Conservation (phyloP, 2,888 invertebrate species). For the Crematogaster levior region DNA sequence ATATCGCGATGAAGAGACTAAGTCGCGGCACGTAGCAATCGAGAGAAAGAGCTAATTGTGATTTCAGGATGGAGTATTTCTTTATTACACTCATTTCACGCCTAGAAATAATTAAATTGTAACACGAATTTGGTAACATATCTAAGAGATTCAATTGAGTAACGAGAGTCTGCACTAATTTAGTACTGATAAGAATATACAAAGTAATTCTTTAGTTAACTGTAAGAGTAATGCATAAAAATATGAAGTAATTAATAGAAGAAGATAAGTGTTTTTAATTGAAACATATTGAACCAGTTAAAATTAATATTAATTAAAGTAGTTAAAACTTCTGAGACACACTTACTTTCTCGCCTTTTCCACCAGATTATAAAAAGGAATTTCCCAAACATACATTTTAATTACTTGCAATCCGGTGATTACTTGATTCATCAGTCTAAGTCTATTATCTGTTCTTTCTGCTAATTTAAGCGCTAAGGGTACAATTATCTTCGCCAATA, state of each 20-base stretch:
- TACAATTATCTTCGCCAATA: constrained; percentile 76
- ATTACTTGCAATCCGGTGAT: constrained; percentile 94
- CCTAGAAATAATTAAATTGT: constrained; percentile 74
- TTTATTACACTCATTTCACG: constrained; percentile 86
- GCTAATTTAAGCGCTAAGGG: constrained; percentile 90
- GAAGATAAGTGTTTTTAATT: too few relatives aligned
- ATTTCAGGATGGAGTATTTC: constrained; percentile 86
- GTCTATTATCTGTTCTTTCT: constrained; percentile 93
- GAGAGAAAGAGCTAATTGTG: constrained; percentile 87
- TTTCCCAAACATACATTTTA: constrained; percentile 96
- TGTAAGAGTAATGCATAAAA: neutral
- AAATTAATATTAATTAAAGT: too few relatives aligned
- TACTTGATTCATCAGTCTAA: constrained; percentile 95
- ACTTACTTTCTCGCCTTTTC: constrained; percentile 86
- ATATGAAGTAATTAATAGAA: neutral
- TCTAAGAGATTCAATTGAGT: neutral
- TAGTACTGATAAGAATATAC: neutral
- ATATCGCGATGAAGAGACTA: constrained; percentile 90
- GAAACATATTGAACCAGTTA: too few relatives aligned
- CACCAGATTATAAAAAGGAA: constrained; percentile 90
- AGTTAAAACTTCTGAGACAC: neutral
- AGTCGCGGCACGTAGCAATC: constrained; percentile 91
- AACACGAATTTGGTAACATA: neutral
- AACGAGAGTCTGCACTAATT: neutral
- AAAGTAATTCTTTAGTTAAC: neutral